Evolutionary conservation across 2,113 vertebrate species (phyloP).

Genomic region (Scatophagus argus): DNA sequence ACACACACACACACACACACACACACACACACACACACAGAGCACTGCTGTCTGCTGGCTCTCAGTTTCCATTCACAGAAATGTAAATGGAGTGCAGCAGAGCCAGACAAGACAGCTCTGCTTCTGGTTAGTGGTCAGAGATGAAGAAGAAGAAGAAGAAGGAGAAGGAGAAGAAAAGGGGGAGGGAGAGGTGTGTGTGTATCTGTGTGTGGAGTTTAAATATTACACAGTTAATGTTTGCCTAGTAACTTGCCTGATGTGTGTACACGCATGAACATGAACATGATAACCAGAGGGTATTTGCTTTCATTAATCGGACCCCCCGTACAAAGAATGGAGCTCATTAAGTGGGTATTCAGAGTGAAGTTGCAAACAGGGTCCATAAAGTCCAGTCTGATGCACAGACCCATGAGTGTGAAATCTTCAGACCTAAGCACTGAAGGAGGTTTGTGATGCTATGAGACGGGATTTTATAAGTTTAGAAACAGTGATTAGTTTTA

Average conservation of each 20-base stretch:
- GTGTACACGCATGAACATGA: not conserved
- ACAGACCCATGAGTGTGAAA: not conserved
- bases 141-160: not conserved
- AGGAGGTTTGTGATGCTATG: not conserved
- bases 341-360: not conserved
- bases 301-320: not conserved
- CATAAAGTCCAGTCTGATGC: not conserved
- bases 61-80: conserved; percentile 70
- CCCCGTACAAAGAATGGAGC: not conserved
- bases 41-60: conserved; percentile 34
- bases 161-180: not conserved
- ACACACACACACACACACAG: conserved; percentile 17
- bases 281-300: not conserved
- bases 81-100: conserved; percentile 62
- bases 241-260: not conserved
- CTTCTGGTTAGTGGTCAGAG: conserved; percentile 56
- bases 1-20: conserved; percentile 36
- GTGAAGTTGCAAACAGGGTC: not conserved
- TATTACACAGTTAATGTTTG: not conserved
- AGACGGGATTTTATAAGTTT: not conserved
- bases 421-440: not conserved
- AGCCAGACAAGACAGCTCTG: conserved; percentile 56
- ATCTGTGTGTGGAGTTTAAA: not conserved
- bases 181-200: too few relatives aligned
- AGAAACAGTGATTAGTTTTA: too few relatives aligned